Conservation (phyloP, 2,113 vertebrate species). For the Lutjanus erythropterus region DNA sequence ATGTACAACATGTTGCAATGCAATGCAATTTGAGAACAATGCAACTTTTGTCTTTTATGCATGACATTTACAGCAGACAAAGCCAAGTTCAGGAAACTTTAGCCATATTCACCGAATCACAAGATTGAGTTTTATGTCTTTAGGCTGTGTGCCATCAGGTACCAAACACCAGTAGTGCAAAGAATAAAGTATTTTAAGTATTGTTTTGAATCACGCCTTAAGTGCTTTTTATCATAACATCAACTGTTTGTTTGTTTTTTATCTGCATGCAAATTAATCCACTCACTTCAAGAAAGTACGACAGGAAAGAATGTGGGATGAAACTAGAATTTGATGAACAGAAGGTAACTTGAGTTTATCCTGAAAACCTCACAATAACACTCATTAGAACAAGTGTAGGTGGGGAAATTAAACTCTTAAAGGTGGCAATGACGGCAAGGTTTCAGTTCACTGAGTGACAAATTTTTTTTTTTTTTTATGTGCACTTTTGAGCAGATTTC, state of each 20-base stretch:
- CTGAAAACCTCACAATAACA: too few species aligned
- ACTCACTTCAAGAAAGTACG: too few species aligned
- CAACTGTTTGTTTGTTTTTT: neutral
- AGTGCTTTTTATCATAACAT: neutral
- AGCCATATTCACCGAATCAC: slow-evolving; percentile 69
- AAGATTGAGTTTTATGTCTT: slow-evolving; percentile 14
- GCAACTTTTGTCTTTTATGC: slow-evolving; percentile 59
- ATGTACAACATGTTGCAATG: slow-evolving; percentile 33
- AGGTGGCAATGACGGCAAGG: too few species aligned
- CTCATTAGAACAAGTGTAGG: too few species aligned
- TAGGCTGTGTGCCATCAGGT: slow-evolving; percentile 33
- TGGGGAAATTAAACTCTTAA: too few species aligned
- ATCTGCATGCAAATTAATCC: neutral
- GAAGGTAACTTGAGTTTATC: too few species aligned
- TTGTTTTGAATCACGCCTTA: slow-evolving; percentile 30
- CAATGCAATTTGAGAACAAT: slow-evolving; percentile 57
- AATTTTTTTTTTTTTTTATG: too few species aligned
- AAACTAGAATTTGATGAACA: too few species aligned
- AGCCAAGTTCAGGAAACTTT: slow-evolving; percentile 65
- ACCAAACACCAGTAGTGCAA: slow-evolving; percentile 31
- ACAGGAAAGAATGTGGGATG: neutral
- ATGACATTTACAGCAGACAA: slow-evolving; percentile 39
- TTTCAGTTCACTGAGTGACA: too few species aligned
- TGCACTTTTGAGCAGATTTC: too few species aligned
- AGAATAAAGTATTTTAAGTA: slow-evolving; percentile 81